A percentile compares a stretch with the other conserved stretches of the same genome.
Conservation (phyloP, 1,140 invertebrate genomes). For the Myzus persicae region DNA sequence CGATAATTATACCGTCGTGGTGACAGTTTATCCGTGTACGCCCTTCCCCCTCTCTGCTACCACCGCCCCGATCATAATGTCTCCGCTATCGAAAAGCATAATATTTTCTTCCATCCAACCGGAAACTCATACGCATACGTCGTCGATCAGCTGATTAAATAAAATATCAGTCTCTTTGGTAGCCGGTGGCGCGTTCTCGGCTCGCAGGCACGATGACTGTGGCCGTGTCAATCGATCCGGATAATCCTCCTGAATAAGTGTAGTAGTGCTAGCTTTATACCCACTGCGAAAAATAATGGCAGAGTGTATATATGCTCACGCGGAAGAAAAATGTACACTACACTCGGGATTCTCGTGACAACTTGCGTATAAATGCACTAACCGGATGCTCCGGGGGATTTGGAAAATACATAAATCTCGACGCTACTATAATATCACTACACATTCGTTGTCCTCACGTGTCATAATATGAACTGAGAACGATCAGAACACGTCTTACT, state of each 20-base stretch:
- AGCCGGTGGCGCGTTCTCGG: not conserved
- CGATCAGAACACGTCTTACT: not conserved
- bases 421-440: not conserved
- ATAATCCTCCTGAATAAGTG: not conserved
- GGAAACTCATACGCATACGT: too few relatives aligned
- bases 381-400: conserved; percentile 19
- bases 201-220: not conserved
- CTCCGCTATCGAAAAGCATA: not conserved
- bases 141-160: not conserved
- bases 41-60: not conserved
- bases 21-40: conserved; percentile 31
- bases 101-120: not conserved
- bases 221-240: not conserved
- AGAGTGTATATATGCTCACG: not conserved
- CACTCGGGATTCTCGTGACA: conserved; percentile 16
- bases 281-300: not conserved
- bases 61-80: not conserved
- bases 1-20: conserved; percentile 52
- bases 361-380: conserved; percentile 28
- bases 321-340: conserved; percentile 12
- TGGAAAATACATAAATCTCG: conserved; percentile 17
- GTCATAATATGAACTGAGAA: not conserved
- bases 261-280: not conserved
- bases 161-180: not conserved
- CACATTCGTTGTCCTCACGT: not conserved